Percentiles rank a stretch among this genome's conserved stretches.
Conservation (phyloP, 2,888 invertebrate species). For the Drosophila mulleri region DNA sequence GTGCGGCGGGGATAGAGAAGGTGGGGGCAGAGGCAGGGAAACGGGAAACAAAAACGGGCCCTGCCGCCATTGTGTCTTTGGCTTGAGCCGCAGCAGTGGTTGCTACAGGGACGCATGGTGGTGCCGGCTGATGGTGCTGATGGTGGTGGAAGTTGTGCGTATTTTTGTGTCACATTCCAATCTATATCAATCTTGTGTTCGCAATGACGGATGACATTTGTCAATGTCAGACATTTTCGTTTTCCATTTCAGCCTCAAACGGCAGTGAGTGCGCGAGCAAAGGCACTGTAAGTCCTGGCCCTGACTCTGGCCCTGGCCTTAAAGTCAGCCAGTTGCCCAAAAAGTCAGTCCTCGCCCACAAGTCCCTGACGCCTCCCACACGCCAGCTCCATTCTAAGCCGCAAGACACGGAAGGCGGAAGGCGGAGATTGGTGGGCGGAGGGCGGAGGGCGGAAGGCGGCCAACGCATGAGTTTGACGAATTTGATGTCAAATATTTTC, state of each 20-base stretch:
- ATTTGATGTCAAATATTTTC: conserved; percentile 82
- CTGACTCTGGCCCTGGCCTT: conserved; percentile 47
- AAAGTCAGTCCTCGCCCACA: conserved; percentile 53
- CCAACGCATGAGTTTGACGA: conserved; percentile 78
- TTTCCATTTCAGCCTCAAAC: conserved; percentile 81
- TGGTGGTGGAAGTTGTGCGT: conserved; percentile 75
- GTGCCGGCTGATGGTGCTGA: conserved; percentile 33
- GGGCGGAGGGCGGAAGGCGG: conserved; percentile 27
- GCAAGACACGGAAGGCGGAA: conserved; percentile 36
- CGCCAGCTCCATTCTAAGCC: conserved; percentile 30
- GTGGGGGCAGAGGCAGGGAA: conserved; percentile 13
- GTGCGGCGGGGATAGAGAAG: not conserved
- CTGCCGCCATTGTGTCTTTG: conserved; percentile 67
- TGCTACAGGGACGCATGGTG: conserved; percentile 44
- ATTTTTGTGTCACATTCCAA: conserved; percentile 85
- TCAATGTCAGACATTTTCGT: conserved; percentile 86
- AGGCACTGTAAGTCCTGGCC: conserved; percentile 21
- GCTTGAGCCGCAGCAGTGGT: conserved; percentile 41
- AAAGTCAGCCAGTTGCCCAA: conserved; percentile 73
- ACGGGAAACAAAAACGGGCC: conserved; percentile 40
- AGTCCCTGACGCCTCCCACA: conserved; percentile 14
- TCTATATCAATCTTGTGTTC: conserved; percentile 86
- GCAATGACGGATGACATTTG: conserved; percentile 86
- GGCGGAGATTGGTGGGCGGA: too few species aligned
- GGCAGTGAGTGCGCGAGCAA: conserved; percentile 48